These are phyloP conservation scores for Acrossocheilus fasciatus DNA, from an alignment of 2,797 vertebrate genomes.

Conservation along the genomic window DNA sequence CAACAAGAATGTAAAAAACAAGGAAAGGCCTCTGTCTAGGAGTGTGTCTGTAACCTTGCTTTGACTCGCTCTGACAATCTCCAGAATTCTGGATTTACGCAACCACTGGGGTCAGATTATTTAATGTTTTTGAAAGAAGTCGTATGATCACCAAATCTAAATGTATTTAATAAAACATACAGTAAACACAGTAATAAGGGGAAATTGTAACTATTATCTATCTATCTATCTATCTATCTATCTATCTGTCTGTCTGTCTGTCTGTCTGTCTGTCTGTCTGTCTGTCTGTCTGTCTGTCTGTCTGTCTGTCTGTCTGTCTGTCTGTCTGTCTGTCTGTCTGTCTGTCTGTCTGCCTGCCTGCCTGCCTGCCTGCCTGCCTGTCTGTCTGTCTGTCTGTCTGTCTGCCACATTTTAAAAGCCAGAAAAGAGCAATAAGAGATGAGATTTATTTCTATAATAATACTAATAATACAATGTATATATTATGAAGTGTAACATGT, in stretches of 20 bases:
- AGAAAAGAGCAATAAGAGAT: neutral
- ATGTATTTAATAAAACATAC: neutral
- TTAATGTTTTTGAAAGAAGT: neutral
- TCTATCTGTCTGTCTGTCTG: no score
- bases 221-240: no score
- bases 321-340: no score
- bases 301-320: no score
- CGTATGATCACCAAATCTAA: neutral
- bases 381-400: neutral
- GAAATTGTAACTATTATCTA: neutral
- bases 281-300: no score
- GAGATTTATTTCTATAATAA: neutral
- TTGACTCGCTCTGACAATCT: slow-evolving; percentile 21
- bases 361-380: no score
- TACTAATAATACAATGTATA: no score
- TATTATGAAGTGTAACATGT: neutral
- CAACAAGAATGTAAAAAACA: slow-evolving; percentile 49
- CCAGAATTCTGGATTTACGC: slow-evolving; percentile 4
- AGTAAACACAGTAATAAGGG: neutral
- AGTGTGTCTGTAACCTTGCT: slow-evolving; percentile 35
- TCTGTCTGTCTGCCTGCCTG: no score
- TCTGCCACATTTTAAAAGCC: neutral
- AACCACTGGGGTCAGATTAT: neutral
- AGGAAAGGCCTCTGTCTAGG: slow-evolving; percentile 3
- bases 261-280: no score